Percentiles rank a stretch among this genome's conserved stretches.
Conservation (phyloP, 1,140 invertebrate genomes). For the Ceratosolen fusciceps region DNA sequence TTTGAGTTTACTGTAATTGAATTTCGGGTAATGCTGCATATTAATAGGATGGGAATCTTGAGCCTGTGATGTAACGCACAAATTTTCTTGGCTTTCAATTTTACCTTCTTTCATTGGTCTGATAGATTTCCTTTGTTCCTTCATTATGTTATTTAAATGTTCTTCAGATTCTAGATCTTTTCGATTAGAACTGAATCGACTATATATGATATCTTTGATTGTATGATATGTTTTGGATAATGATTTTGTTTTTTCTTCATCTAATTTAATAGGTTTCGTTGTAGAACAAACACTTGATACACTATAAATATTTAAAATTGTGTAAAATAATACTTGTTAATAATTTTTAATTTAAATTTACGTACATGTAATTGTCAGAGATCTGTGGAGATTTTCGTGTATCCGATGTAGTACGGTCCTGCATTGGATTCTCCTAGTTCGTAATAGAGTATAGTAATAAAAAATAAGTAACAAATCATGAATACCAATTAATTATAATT, state of each 20-base stretch:
- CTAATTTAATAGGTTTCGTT: slow-evolving; percentile 57
- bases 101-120: slow-evolving; percentile 66
- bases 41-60: neutral
- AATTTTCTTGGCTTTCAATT: slow-evolving; percentile 66
- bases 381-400: neutral
- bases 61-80: neutral
- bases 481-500: too few relatives aligned
- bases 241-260: slow-evolving; percentile 76
- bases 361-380: neutral
- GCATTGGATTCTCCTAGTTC: neutral
- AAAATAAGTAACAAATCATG: neutral
- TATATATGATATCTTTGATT: slow-evolving; percentile 88
- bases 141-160: slow-evolving; percentile 76
- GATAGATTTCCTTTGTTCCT: slow-evolving; percentile 74
- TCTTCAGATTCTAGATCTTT: slow-evolving; percentile 75
- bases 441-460: neutral
- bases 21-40: slow-evolving; percentile 19
- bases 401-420: neutral
- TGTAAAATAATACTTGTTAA: slow-evolving; percentile 17
- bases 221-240: slow-evolving; percentile 85
- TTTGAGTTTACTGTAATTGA: neutral
- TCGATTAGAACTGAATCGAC: slow-evolving; percentile 78
- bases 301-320: slow-evolving; percentile 57
- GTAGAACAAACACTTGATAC: slow-evolving; percentile 55
- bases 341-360: neutral